Conservation (phyloP, 2,113 vertebrate species). For the Caranx ignobilis region DNA sequence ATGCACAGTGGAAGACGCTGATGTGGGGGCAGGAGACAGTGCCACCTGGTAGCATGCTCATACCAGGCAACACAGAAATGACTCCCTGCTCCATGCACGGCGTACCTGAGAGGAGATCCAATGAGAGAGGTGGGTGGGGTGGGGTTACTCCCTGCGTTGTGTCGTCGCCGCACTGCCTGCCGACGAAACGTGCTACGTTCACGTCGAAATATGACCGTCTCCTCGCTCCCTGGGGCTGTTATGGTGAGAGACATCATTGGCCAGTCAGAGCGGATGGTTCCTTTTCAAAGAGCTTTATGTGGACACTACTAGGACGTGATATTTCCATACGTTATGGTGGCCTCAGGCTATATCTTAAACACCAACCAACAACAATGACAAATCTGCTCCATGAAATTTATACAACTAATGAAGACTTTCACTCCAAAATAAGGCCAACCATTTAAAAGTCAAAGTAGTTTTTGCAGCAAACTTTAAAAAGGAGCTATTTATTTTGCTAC, state of each 20-base stretch:
- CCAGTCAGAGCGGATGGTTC: constrained; percentile 42
- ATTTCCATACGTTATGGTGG: neutral
- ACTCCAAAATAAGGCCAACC: neutral
- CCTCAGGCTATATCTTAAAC: constrained; percentile 9
- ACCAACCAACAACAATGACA: neutral
- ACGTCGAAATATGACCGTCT: constrained; percentile 94
- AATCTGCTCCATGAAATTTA: neutral
- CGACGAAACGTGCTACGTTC: constrained; percentile 99
- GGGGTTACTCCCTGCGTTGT: constrained; percentile 99
- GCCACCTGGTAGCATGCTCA: constrained; percentile 58
- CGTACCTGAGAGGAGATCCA: constrained; percentile 99
- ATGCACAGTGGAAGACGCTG: constrained; percentile 45
- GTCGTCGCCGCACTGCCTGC: constrained; percentile 97
- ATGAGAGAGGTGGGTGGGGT: constrained; percentile 97
- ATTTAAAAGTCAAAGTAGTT: neutral
- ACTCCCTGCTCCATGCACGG: constrained; percentile 78
- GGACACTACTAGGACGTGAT: neutral
- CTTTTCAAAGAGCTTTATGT: constrained; percentile 9
- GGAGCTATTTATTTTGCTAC: too few relatives aligned
- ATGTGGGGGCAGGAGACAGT: constrained; percentile 22
- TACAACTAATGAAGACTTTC: neutral
- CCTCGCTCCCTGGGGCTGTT: constrained; percentile 94
- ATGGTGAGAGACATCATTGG: constrained; percentile 86
- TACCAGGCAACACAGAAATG: constrained; percentile 43
- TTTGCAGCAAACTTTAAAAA: too few relatives aligned